These are phyloP conservation scores for Trichomalopsis sarcophagae DNA, from an alignment of 1,140 invertebrate species.

Conservation along the genomic window DNA sequence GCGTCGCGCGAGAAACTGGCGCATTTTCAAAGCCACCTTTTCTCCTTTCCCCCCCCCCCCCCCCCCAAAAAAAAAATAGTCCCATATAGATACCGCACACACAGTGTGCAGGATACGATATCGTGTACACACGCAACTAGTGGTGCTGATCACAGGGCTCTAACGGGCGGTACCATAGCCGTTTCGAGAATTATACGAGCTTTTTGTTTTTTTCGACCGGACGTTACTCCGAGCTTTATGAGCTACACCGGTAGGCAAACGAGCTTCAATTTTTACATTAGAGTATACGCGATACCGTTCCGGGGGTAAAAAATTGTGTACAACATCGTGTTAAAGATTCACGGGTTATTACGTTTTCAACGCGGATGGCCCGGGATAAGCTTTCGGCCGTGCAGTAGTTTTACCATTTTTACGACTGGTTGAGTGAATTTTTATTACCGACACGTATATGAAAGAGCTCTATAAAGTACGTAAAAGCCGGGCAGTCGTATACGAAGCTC, in stretches of 20 bases:
- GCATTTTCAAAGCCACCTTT: background rate
- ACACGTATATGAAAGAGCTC: background rate
- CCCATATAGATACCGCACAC: background rate
- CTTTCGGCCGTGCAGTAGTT: background rate
- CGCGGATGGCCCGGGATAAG: background rate
- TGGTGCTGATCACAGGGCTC: constrained; percentile 57
- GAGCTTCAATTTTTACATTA: background rate
- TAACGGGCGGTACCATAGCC: background rate
- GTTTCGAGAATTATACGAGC: background rate
- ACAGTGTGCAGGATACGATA: constrained; percentile 44
- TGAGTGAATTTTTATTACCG: background rate
- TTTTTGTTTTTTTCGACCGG: background rate
- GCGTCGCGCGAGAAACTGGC: too few relatives aligned
- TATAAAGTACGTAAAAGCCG: background rate
- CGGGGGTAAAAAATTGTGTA: background rate
- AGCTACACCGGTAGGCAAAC: background rate
- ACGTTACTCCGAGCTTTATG: background rate
- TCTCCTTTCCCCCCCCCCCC: background rate
- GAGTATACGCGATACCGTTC: background rate
- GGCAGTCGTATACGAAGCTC: too few relatives aligned
- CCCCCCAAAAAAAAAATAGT: background rate
- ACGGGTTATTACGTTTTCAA: background rate
- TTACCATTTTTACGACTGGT: background rate
- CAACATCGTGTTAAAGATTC: background rate
- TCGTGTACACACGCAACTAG: constrained; percentile 61